phyloP scores from a whole-genome alignment of 2,113 vertebrate genomes.

The Peucedramus taeniatus region DNA sequence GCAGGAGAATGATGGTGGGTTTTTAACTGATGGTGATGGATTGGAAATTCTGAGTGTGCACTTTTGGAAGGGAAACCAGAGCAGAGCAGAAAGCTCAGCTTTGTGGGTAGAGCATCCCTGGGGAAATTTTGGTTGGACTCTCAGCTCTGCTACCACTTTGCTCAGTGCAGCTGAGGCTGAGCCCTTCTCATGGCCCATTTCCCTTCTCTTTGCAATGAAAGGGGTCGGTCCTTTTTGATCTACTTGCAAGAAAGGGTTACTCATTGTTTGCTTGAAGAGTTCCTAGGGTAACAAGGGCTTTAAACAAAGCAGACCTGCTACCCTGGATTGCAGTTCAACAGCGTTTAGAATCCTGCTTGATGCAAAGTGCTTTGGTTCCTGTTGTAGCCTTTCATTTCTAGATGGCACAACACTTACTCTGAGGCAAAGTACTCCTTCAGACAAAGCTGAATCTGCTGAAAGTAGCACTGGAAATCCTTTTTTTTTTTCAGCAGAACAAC shows the following conservation, averaged over 20 bases:
- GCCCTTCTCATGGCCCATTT: not conserved
- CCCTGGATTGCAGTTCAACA: not conserved
- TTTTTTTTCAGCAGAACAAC: not conserved
- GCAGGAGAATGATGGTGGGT: not conserved
- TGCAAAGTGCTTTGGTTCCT: conserved; percentile 2
- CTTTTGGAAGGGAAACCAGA: not conserved
- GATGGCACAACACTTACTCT: not conserved
- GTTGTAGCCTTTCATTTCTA: conserved; percentile 1
- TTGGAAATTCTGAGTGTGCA: not conserved
- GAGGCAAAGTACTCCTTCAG: not conserved
- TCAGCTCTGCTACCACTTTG: not conserved
- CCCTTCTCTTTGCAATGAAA: not conserved
- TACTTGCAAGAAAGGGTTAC: not conserved
- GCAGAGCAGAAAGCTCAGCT: not conserved
- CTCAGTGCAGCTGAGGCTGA: not conserved
- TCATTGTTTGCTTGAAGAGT: not conserved
- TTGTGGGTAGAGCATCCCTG: not conserved
- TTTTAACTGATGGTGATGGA: fast-evolving
- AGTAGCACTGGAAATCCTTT: not conserved
- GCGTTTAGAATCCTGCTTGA: not conserved
- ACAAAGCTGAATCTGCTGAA: conserved; percentile 1
- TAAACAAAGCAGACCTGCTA: not conserved
- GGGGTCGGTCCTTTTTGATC: not conserved
- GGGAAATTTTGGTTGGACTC: not conserved
- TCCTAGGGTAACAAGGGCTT: not conserved